Conservation (phyloP, 2,797 vertebrate species). For the Florisuga fusca region DNA sequence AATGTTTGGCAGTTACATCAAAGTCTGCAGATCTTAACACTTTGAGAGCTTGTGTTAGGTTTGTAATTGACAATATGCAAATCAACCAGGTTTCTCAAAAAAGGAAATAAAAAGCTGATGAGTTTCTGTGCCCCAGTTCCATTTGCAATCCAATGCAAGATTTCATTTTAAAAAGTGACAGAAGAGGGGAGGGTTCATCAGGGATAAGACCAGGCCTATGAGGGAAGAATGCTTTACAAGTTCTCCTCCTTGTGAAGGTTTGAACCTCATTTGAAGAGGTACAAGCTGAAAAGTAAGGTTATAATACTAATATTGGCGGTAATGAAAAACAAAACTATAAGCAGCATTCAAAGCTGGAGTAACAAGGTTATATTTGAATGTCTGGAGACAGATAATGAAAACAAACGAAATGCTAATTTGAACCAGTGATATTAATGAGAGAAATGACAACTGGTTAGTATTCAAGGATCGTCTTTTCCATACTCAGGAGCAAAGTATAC, state of each 20-base stretch:
- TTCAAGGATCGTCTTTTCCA: no score
- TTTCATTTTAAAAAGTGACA: background rate
- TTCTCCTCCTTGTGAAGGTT: fast-evolving
- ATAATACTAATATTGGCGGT: background rate
- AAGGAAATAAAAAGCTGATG: background rate
- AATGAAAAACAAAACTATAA: background rate
- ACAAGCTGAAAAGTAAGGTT: background rate
- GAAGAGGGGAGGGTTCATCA: background rate
- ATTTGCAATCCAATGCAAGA: background rate
- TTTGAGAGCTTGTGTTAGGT: background rate
- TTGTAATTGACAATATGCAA: background rate
- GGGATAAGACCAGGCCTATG: background rate
- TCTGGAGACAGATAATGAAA: background rate
- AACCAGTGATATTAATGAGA: background rate
- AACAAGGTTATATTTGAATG: background rate
- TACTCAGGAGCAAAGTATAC: no score
- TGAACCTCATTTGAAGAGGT: background rate
- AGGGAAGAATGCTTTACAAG: background rate
- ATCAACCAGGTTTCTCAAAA: background rate
- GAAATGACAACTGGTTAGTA: background rate
- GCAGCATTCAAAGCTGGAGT: background rate
- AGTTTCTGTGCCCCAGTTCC: fast-evolving
- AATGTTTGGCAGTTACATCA: background rate
- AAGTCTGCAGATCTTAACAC: background rate
- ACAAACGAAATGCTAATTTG: background rate